Base-by-base conservation (phyloP, 2,113 vertebrate species). In the Phyllostomus hastatus region DNA sequence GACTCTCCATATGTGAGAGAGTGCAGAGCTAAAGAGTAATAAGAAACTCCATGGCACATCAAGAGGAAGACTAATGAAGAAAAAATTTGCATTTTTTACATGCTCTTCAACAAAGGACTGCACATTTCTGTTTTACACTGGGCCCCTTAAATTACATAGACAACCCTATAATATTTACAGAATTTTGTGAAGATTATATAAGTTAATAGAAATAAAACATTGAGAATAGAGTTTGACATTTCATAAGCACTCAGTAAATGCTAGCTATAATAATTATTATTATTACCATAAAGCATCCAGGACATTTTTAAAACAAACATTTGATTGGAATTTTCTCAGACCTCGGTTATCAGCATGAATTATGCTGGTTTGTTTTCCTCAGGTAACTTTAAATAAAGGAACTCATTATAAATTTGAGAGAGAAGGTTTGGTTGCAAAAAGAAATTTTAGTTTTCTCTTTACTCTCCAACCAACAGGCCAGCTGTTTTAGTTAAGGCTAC, bases 401-500 rank as follows among this genome's bases (percentile, higher is more conserved):
- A 86, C 22, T 88, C 33, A 81, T 82, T 79, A 92, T 80, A 91
- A 92, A 92, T 89, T 28, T 73, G 78, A 82, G 61, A 91, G 54
- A 94, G 83, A 9, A 11, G 14, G 24, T 92, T 92, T 89, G 50
- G 66, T 70, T 92, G 43, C 20, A 70, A 72, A 94, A 95, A 85
- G 26, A 19, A 82, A 91, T 91, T 92, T 88, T 76, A 72, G 50
- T 83, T 59, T 90, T 91, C 92, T 93, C 41, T 90, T 88, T n/a
- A 73, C 22, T 95, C 95, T 97, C 96, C 88, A 76, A 75, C 84
- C 12, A 14, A 75, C 78, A 88, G n/a, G 7, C 76, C 95, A 93
- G 88, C 90, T 98, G 92, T 87, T 97, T 95, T 61, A 93, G 70
- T 97, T 98, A 95, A 97, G 84, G 78, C 48, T 95, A 35, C 0